Evolutionary conservation across 2,888 invertebrate species (phyloP).

Genomic region (Athalia rosae): DNA sequence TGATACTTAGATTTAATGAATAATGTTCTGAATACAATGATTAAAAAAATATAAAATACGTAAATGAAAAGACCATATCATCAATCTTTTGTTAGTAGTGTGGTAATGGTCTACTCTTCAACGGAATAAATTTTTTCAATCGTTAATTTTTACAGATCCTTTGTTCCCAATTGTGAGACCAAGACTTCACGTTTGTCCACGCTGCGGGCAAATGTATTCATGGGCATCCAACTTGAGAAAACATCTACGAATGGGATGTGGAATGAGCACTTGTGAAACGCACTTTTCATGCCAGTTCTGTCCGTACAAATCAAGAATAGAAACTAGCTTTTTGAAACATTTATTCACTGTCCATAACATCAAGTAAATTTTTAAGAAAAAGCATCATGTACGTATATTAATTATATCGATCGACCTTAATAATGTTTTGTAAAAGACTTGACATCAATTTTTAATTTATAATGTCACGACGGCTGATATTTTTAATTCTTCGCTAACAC

Average conservation of each 20-base stretch:
- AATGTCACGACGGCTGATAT: no score
- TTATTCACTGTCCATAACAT: conserved; percentile 72
- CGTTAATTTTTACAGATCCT: conserved; percentile 66
- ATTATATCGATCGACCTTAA: conserved; percentile 5
- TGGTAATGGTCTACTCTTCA: not conserved
- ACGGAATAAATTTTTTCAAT: conserved; percentile 16
- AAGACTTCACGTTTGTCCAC: conserved; percentile 69
- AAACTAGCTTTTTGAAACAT: conserved; percentile 71
- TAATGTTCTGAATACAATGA: not conserved
- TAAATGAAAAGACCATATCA: no score
- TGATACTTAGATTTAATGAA: conserved; percentile 1
- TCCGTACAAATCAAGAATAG: conserved; percentile 72
- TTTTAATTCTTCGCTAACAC: no score
- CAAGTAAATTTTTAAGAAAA: conserved; percentile 61
- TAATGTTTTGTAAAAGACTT: not conserved
- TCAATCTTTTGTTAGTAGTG: no score
- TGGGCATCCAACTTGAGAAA: conserved; percentile 72
- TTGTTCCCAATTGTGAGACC: conserved; percentile 71
- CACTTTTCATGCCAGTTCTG: conserved; percentile 74
- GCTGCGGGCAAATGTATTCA: conserved; percentile 72
- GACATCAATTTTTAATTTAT: not conserved
- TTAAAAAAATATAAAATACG: not conserved
- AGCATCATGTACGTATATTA: not conserved
- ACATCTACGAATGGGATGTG: conserved; percentile 72
- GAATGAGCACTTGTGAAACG: conserved; percentile 71